Evolutionary conservation across 2,797 vertebrate genomes (phyloP), one percentile per base, ranked within the genome.

Genomic region (Chelidonichthys spinosus): DNA sequence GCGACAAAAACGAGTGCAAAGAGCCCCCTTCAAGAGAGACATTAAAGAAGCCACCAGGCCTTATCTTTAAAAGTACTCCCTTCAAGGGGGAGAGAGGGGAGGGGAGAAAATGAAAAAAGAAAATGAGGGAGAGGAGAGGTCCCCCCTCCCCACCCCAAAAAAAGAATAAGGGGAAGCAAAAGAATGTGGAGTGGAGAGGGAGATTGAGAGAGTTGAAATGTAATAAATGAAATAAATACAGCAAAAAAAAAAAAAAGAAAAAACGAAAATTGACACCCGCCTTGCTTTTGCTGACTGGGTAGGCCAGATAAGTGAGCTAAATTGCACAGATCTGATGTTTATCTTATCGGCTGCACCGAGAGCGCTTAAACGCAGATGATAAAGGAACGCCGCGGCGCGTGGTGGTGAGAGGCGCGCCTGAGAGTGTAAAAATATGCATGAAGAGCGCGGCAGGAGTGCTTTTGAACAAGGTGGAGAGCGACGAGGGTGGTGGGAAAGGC

Each of bases 241-340:
- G 76, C 72, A 85, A 25, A 25, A 25, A 25, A 25, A 25, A 2
- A 25, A 85, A 25, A 25, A 25, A 25, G 2, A 25, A 2, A 25
- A 25, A 92, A 87, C 74, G 81, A 74, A 92, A 94, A 92, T 86
- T 94, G 94, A 94, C 93, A 94, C 91, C 91, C 90, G 92, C 90
- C 88, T 94, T 67, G 90, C 92, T 92, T 91, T 78, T 91, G 93
- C 92, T 93, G 91, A 95, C 94, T 95, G 94, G 79, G 90, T 88
- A 87, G 88, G 88, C 89, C 85, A 87, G 94, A 95, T 95, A 95
- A 95, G 91, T 94, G 92, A 90, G 90, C 90, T 93, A 95, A 95
- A 94, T 94, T 94, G 92, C 89, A 79, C 10, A 93, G 92, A 95
- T 95, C 88, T 77, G 93, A 95, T 95, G 87, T 87, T 94, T 94